Evolutionary conservation across 2,113 vertebrate genomes (phyloP).

Genomic region (Elachura formosa): DNA sequence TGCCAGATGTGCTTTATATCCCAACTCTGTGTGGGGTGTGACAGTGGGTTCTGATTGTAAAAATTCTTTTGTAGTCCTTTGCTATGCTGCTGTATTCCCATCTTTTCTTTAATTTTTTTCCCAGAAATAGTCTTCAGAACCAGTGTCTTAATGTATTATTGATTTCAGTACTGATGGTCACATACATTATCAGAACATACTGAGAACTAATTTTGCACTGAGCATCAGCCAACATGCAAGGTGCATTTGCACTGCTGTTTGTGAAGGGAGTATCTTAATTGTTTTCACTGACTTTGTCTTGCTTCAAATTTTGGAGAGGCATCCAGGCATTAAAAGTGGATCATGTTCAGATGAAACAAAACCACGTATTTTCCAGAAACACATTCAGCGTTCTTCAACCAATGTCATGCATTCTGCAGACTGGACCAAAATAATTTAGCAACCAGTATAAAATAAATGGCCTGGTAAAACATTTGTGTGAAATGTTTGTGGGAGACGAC

Average conservation of each 20-base stretch:
- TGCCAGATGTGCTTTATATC: background rate
- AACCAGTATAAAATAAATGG: background rate
- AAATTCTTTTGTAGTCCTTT: background rate
- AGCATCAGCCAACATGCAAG: background rate
- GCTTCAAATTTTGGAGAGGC: background rate
- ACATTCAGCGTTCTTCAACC: background rate
- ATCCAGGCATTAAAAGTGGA: background rate
- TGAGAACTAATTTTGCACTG: background rate
- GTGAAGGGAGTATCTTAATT: background rate
- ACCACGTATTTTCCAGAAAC: background rate
- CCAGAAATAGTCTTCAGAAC: background rate
- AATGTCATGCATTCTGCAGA: background rate
- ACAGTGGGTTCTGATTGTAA: rapidly evolving
- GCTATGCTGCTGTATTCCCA: background rate
- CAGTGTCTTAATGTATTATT: background rate
- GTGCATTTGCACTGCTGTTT: background rate
- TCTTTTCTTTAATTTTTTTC: background rate
- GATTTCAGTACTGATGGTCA: background rate
- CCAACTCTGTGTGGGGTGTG: background rate
- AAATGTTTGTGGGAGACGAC: background rate
- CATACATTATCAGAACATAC: background rate
- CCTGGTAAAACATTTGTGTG: background rate
- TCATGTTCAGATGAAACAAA: background rate
- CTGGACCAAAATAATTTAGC: background rate
- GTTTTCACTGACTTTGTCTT: background rate